Base-by-base conservation (phyloP, 2,888 invertebrate genomes). In the Digitonthophagus gazella region DNA sequence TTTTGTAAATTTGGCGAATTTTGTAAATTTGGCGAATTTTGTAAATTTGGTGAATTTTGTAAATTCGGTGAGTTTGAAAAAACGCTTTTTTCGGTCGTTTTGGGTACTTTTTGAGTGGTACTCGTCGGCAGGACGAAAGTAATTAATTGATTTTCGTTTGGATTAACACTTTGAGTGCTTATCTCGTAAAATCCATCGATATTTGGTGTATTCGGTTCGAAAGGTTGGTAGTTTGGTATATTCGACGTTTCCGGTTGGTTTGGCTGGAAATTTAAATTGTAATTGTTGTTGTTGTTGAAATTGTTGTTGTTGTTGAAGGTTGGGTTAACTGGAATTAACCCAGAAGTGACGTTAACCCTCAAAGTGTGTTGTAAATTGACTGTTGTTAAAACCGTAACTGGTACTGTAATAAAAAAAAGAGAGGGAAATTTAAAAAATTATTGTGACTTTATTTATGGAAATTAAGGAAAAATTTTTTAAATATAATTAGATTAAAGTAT, bases 321-420 rank as follows among this genome's bases (percentile, higher is more conserved):
- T 16, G 15, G 19, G 44, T 67, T 19, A 19, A 54, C 67, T 76
- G 69, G 69, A 75, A 22, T 74, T 64, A 58, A 56, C 8, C 28
- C 66, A 5, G 58, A 66, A 0, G 55, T 54, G 2, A 78, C 72
- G 64, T 78, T 82, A 2, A 84, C 75, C 74, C 78, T 84, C n/a
- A 87, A 76, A 44, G 82, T 83, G 76, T 86, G 86, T 69, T 85
- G 85, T 0, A 88, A 82, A 67, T 83, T 85, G 28, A 86, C 81
- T 0, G 84, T 85, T 4, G 86, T 85, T 65, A 81, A 67, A 6
- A 80, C 72, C 20, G 77, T 75, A 1, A 86, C 82, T 68, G 82
- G 82, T n/a, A n/a, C 66, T 79, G 76, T 64, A 80, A 80, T 55
- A 80, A 78, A 72, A 72, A 71, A 72, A 68, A 69, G 14, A 57